A percentile compares a stretch with the other conserved stretches of the same genome.
phyloP scores from a whole-genome alignment of 1,140 invertebrate species.

The Callitettix versicolor region DNA sequence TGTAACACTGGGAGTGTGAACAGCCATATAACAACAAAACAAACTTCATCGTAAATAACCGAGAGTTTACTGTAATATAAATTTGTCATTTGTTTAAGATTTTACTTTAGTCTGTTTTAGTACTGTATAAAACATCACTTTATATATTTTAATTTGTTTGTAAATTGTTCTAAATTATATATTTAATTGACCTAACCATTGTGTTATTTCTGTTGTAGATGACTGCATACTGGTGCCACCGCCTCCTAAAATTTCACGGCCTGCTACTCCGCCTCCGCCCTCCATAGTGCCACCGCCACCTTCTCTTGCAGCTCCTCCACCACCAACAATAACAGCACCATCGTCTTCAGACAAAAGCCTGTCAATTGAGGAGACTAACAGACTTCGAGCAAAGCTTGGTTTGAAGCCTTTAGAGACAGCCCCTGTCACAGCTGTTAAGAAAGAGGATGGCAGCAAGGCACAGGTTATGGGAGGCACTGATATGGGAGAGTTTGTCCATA shows the following conservation, averaged over 20 bases:
- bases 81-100: too few relatives aligned
- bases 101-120: too few relatives aligned
- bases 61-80: too few relatives aligned
- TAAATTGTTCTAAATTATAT: too few relatives aligned
- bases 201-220: conserved; percentile 20
- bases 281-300: conserved; percentile 14
- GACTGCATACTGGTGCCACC: conserved; percentile 28
- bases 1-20: too few relatives aligned
- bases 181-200: too few relatives aligned
- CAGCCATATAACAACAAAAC: too few relatives aligned
- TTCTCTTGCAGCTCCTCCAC: conserved; percentile 20
- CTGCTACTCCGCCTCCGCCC: conserved; percentile 30
- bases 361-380: conserved; percentile 87
- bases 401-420: conserved; percentile 76
- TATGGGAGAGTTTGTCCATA: conserved; percentile 85
- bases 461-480: conserved; percentile 42
- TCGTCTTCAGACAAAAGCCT: conserved; percentile 46
- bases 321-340: conserved; percentile 28
- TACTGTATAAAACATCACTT: too few relatives aligned
- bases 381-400: conserved; percentile 81
- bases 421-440: conserved; percentile 17
- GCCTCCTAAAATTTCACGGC: conserved; percentile 27
- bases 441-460: conserved; percentile 63
- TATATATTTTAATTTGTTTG: too few relatives aligned
- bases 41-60: too few relatives aligned